Conservation (phyloP, 2,888 invertebrate species). For the Acanthosepion esculentum region DNA sequence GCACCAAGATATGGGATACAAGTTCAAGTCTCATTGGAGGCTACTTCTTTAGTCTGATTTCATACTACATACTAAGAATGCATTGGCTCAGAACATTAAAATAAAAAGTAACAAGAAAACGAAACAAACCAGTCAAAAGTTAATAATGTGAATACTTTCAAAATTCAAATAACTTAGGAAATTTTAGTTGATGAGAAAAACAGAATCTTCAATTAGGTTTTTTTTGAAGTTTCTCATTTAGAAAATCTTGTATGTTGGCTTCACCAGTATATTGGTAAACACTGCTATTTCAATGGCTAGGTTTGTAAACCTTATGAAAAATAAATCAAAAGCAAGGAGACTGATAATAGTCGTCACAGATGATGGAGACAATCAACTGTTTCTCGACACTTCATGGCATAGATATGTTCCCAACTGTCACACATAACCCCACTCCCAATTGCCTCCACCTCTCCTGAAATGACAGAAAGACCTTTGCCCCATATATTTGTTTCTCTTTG, state of each 20-base stretch:
- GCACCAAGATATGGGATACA: too few relatives aligned
- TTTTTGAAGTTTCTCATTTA: too few relatives aligned
- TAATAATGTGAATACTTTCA: too few relatives aligned
- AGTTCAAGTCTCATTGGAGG: too few relatives aligned
- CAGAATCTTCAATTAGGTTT: too few relatives aligned
- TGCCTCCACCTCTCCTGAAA: background rate
- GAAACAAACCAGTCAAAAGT: too few relatives aligned
- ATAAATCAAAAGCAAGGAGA: background rate
- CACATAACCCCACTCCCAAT: background rate
- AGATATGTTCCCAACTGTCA: background rate
- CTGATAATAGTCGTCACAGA: background rate
- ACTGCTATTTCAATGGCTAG: background rate
- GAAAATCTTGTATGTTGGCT: background rate
- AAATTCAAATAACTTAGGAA: too few relatives aligned
- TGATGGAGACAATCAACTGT: background rate
- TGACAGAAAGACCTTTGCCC: background rate
- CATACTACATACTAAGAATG: too few relatives aligned
- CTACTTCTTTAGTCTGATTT: too few relatives aligned
- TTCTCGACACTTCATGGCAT: background rate
- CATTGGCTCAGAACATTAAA: too few relatives aligned
- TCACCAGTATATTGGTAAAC: background rate
- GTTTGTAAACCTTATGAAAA: background rate
- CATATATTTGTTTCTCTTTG: background rate
- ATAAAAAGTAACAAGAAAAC: too few relatives aligned
- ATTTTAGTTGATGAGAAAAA: too few relatives aligned